Evolutionary conservation across 2,888 invertebrate species (phyloP), one percentile per base, ranked within the genome.

Genomic region (Drosophila hamatofila): DNA sequence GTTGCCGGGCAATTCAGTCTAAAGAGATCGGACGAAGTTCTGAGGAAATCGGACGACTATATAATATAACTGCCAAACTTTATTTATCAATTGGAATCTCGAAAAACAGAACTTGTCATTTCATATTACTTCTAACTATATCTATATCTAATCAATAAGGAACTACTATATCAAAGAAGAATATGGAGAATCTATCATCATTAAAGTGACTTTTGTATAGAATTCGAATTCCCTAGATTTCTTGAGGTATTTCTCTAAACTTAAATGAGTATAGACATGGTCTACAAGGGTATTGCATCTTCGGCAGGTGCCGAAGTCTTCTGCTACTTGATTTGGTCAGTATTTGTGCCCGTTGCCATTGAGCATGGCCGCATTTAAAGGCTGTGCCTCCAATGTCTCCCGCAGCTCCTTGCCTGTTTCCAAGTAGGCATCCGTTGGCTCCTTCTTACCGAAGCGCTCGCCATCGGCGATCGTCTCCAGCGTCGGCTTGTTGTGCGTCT

Each of bases 381-480:
- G 90, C 46, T 83, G 75, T 5, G 68, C 62, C 71, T 91, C 91
- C 23, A 78, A 54, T 0, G 75, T 21, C 35, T 61, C 46, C 11
- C 57, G 63, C 37, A 86, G 49, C 61, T 87, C 81, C 39, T 73
- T 81, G 16, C 78, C 89, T 57, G 83, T 54, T 51, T 91, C 91
- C 49, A 89, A 14, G 23, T 83, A 79, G 16, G 63, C 78, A 11
- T 75, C 80, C 2, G 16, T 56, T n/a, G 54, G 59, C 37, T 54
- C 55, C 63, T 84, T 93, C 91, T 93, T 94, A 58, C 94, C 94
- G 82, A 95, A 94, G 39, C 93, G 94, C 92, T 97, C 97, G 2
- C 96, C 96, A 87, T 97, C 97, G 85, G 96, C 96, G 72, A 97
- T 94, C 0, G 97, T 97, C 86, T 97, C 97, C 0, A 97, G 96